These are phyloP conservation scores for Phataginus tricuspis DNA, from an alignment of 2,797 vertebrate species.

Conservation along the genomic window DNA sequence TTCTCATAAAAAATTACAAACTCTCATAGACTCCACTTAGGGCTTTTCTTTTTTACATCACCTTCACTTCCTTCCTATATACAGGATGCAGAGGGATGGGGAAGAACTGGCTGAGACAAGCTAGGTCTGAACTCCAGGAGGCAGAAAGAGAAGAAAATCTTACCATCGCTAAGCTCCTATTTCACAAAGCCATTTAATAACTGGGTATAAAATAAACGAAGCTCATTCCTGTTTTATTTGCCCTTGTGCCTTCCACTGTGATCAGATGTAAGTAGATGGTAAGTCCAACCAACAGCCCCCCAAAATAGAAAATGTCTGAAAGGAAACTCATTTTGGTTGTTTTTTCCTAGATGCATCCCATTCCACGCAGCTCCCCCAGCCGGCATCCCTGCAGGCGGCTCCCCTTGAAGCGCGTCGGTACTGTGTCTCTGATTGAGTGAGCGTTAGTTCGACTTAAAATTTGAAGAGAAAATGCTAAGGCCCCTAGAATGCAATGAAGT, in stretches of 20 bases:
- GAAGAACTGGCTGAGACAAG: neutral
- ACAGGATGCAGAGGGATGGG: neutral
- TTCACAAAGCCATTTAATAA: slow-evolving; percentile 26
- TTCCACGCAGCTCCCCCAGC: neutral
- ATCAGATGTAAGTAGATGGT: neutral
- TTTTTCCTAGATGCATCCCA: neutral
- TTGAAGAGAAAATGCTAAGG: neutral
- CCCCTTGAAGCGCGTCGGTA: neutral
- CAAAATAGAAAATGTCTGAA: neutral
- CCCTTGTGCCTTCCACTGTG: neutral
- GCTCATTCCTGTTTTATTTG: neutral
- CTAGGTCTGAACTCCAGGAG: neutral
- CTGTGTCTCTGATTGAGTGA: neutral
- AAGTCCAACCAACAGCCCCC: neutral
- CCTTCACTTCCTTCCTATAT: neutral
- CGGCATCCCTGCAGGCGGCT: neutral
- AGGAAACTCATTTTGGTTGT: neutral
- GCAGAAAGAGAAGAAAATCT: neutral
- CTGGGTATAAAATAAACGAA: neutral
- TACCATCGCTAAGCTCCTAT: neutral
- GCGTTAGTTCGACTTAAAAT: slow-evolving; percentile 37
- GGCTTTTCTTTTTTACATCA: neutral
- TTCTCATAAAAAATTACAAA: neutral
- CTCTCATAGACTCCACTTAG: neutral
- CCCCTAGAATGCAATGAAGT: neutral